Evolutionary conservation across 2,888 invertebrate species (phyloP).

Genomic region (Idaea biselata): DNA sequence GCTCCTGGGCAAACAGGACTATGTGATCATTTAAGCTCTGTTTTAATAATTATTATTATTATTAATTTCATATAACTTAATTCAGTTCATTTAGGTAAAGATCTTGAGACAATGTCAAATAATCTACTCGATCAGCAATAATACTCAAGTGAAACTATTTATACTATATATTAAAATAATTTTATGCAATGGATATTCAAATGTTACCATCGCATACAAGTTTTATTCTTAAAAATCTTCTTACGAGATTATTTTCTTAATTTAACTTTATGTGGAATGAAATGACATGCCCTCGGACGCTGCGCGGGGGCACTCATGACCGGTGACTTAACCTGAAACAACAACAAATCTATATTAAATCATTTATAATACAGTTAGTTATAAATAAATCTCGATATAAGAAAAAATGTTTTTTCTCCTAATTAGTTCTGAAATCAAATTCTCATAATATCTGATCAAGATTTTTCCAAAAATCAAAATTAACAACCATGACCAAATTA

Average conservation of each 20-base stretch:
- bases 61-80: constrained; percentile 36
- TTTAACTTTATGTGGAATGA: constrained; percentile 78
- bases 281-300: constrained; percentile 74
- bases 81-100: constrained; percentile 63
- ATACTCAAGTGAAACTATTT: constrained; percentile 78
- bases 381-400: neutral
- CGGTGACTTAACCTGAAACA: constrained; percentile 78
- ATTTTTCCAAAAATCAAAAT: no score
- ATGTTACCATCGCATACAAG: constrained; percentile 58
- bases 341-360: constrained; percentile 14
- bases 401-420: no score
- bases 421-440: no score
- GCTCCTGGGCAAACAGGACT: constrained; percentile 39
- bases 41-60: constrained; percentile 47
- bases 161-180: constrained; percentile 78
- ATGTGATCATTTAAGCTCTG: constrained; percentile 60
- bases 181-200: constrained; percentile 59
- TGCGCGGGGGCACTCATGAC: constrained; percentile 67
- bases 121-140: constrained; percentile 76
- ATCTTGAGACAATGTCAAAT: constrained; percentile 58
- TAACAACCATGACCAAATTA: no score
- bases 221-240: constrained; percentile 73
- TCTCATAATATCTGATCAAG: no score
- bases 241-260: constrained; percentile 75
- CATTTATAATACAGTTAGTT: no score